Conservation (phyloP, 2,113 vertebrate species). For the Rhadina sibilatrix region DNA sequence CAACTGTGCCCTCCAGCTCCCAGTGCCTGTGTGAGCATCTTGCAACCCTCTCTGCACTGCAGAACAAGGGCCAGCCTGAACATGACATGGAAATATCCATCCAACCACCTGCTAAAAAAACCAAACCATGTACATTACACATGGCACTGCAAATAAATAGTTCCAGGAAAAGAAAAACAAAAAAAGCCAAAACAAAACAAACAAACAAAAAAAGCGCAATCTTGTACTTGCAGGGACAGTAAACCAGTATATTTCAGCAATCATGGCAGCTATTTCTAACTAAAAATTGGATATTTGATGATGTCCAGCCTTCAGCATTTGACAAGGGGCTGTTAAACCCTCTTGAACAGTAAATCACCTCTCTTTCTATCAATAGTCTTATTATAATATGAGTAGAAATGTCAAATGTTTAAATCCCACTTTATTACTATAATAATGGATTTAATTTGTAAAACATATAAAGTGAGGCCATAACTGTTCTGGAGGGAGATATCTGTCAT, state of each 20-base stretch:
- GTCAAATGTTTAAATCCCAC: constrained; percentile 28
- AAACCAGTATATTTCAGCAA: constrained; percentile 19
- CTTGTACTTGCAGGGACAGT: background rate
- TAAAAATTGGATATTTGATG: constrained; percentile 36
- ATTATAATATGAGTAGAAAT: constrained; percentile 47
- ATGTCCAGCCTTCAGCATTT: background rate
- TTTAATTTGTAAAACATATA: constrained; percentile 59
- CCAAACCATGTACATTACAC: background rate
- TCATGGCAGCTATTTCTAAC: background rate
- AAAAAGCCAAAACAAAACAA: background rate
- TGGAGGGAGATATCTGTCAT: constrained; percentile 6
- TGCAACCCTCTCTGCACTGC: background rate
- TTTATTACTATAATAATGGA: constrained; percentile 56
- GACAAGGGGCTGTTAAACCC: constrained; percentile 17
- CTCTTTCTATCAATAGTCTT: constrained; percentile 44
- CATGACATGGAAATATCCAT: background rate
- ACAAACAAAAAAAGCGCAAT: background rate
- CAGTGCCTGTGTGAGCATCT: background rate
- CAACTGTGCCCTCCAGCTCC: background rate
- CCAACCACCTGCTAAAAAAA: background rate
- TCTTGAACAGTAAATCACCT: constrained; percentile 30
- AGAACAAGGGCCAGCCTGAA: background rate
- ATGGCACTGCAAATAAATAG: background rate
- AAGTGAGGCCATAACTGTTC: constrained; percentile 20
- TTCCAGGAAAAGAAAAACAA: background rate